Conservation (phyloP, 2,113 vertebrate genomes). For the Nycticryphes semicollaris region DNA sequence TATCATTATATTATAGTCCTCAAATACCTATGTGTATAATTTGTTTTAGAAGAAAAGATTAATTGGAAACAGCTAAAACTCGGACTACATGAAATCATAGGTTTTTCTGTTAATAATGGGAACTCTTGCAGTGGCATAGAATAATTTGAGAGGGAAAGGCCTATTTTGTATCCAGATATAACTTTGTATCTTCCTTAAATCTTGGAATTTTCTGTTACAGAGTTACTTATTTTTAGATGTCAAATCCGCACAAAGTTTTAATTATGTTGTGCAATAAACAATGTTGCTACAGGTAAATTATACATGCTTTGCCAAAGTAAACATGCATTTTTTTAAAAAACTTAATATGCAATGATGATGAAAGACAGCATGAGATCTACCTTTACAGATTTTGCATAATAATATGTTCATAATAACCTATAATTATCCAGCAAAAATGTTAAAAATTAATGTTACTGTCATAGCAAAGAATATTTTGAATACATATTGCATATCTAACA, state of each 20-base stretch:
- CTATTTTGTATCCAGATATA: neutral
- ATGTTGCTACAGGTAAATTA: neutral
- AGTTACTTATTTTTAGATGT: neutral
- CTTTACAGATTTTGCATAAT: neutral
- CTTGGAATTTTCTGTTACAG: neutral
- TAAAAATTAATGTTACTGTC: neutral
- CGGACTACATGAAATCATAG: neutral
- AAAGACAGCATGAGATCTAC: neutral
- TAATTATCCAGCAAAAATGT: neutral
- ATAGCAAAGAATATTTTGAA: neutral
- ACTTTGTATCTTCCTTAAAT: neutral
- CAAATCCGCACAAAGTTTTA: neutral
- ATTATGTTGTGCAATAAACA: neutral
- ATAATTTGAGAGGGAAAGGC: neutral
- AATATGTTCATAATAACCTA: neutral
- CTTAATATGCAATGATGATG: neutral
- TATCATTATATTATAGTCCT: neutral
- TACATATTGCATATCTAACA: neutral
- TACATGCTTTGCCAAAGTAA: neutral
- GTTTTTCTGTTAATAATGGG: neutral
- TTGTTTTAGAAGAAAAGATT: neutral
- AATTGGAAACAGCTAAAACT: neutral
- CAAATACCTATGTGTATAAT: neutral
- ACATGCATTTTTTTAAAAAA: neutral
- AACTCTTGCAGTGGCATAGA: neutral